A percentile compares a stretch with the other conserved stretches of the same genome.
Conservation (phyloP, 2,888 invertebrate genomes). For the Ashinkailepas kermadecensis region DNA sequence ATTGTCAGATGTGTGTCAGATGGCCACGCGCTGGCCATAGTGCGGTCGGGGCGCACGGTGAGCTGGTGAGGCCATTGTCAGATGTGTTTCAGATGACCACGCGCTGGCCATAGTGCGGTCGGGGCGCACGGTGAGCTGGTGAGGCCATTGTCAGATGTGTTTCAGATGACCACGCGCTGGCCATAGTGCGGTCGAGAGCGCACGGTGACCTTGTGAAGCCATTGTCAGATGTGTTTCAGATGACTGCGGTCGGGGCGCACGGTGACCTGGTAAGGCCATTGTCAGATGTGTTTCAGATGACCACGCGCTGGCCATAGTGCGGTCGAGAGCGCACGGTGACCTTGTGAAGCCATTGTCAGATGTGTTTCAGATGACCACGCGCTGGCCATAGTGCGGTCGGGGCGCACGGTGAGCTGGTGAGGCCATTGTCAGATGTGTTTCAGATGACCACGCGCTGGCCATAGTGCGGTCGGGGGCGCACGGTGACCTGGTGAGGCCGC, state of each 20-base stretch:
- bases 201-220: constrained; percentile 1
- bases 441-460: constrained; percentile 9
- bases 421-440: not conserved
- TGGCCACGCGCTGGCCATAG: constrained; percentile 2
- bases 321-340: not conserved
- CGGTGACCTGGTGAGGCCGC: constrained; percentile 9
- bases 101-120: not conserved
- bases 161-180: constrained; percentile 9
- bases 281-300: not conserved
- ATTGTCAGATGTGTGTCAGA: not conserved
- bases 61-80: not conserved
- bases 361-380: not conserved
- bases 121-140: not conserved
- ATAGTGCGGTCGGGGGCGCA: not conserved
- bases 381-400: not conserved
- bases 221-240: not conserved
- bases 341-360: not conserved
- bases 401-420: not conserved
- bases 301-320: constrained; percentile 8
- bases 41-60: not conserved
- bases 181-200: not conserved
- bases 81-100: not conserved
- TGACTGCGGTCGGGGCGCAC: not conserved
- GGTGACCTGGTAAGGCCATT: not conserved
- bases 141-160: not conserved